phyloP scores from a whole-genome alignment of 2,113 vertebrate genomes.

The Otocyon megalotis region DNA sequence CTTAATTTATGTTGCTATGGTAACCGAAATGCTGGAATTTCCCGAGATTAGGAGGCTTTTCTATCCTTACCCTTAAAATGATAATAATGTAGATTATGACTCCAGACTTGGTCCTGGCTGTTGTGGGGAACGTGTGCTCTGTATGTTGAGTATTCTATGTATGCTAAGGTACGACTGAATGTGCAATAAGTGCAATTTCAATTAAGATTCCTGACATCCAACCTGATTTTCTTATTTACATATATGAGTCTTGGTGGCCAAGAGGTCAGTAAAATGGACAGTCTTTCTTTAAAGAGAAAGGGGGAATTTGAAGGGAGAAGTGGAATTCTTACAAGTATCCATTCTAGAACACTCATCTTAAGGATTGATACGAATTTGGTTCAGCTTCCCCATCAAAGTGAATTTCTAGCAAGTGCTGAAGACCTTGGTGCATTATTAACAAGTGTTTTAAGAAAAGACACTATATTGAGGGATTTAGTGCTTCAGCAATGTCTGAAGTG shows the following conservation, averaged over 20 bases:
- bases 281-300: constrained; percentile 50
- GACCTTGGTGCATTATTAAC: constrained; percentile 56
- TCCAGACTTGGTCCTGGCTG: constrained; percentile 9
- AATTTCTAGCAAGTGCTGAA: constrained; percentile 63
- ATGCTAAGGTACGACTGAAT: not conserved
- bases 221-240: not conserved
- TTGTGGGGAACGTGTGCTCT: not conserved
- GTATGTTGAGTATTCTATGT: not conserved
- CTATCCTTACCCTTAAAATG: constrained; percentile 66
- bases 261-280: not conserved
- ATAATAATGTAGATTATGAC: constrained; percentile 49
- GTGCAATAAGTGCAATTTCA: not conserved
- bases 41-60: constrained; percentile 68
- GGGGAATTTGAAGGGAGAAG: not conserved
- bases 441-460: constrained; percentile 61
- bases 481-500: constrained; percentile 54
- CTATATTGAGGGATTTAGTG: constrained; percentile 32
- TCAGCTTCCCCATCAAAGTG: constrained; percentile 58
- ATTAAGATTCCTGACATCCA: not conserved
- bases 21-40: constrained; percentile 68
- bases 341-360: constrained; percentile 50
- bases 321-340: not conserved
- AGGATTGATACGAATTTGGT: constrained; percentile 31
- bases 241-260: not conserved
- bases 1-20: constrained; percentile 78